phyloP scores from a whole-genome alignment of 2,113 vertebrate species.

The Sterna hirundo region DNA sequence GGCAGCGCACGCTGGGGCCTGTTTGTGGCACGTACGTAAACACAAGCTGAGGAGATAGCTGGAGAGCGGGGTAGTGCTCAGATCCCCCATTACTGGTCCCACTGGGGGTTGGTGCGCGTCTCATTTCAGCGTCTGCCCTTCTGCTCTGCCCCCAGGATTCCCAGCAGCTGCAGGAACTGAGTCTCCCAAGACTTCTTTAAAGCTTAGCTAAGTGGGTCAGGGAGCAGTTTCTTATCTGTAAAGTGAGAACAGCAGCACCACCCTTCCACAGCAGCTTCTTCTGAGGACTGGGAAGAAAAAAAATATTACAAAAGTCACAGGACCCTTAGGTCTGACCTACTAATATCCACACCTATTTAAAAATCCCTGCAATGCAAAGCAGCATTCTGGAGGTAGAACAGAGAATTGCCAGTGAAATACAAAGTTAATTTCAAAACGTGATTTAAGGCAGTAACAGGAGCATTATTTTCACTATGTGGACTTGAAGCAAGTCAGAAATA shows the following conservation, averaged over 20 bases:
- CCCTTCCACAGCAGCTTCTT: not conserved
- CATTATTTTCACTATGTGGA: not conserved
- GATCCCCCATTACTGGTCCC: not conserved
- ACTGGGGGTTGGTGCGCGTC: not conserved
- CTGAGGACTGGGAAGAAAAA: not conserved
- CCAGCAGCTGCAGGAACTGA: not conserved
- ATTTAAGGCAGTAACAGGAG: not conserved
- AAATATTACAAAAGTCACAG: not conserved
- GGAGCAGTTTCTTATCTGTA: not conserved
- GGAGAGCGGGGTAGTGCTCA: not conserved
- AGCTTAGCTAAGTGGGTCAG: not conserved
- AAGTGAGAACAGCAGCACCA: not conserved
- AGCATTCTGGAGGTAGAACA: not conserved
- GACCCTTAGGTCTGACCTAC: not conserved
- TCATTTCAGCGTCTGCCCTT: not conserved
- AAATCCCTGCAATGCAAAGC: not conserved
- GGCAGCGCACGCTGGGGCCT: not conserved
- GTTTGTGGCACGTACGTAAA: accelerated
- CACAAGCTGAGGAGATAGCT: not conserved
- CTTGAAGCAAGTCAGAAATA: not conserved
- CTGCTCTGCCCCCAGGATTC: not conserved
- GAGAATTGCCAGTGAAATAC: not conserved
- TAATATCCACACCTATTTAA: not conserved
- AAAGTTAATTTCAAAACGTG: not conserved
- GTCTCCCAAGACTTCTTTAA: not conserved